Base-by-base conservation (phyloP, 2,113 vertebrate genomes). In the Monarcha castaneiventris region DNA sequence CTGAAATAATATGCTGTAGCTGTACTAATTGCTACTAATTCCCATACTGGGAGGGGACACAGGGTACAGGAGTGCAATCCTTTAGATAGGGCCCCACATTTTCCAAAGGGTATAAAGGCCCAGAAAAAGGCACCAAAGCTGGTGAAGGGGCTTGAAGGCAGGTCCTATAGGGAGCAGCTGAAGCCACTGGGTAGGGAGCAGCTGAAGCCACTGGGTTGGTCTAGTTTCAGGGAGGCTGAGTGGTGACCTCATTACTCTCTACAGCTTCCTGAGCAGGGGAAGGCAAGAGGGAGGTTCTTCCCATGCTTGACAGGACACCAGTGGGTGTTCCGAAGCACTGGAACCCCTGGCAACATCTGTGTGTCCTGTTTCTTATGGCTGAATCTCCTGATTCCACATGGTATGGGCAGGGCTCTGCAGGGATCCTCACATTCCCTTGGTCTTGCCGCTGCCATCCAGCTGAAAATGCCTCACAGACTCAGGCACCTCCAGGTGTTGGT, bases 101-200 rank as follows among this genome's bases (percentile, higher is more conserved):
- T 87, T 87, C 23, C 55, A 66, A 86, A 79, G 27, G 13, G 33
- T 54, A 11, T 39, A 46, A 35, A 72, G 30, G 32, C 35, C 52
- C 49, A 64, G 59, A 68, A 32, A 54, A 59, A 43, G 17, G 7
- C 25, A 72, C 6, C 21, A 62, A 67, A 67, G 30, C 13, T 43
- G 26, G 26, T 51, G 51, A 78, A 74, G 22, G 29, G 26, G 3
- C 43, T 83, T 17, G 33, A 61, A 71, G 51, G 15, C 15, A 23
- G 25, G 17, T 55, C 33, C 44, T 37, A 0, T 13, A 25, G 69
- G 39, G 23, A 73, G 19, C 0, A 0, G 8, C 43, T 58, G 68
- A 88, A 39, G 37, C 49, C 35, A 35, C 7, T 21, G 37, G 1
- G 17, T 32, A 25, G 69, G 39, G 23, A 73, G 19, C 0, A 0